These are phyloP conservation scores for Drosophila lowei DNA, from an alignment of 1,140 invertebrate genomes.

Conservation along the genomic window DNA sequence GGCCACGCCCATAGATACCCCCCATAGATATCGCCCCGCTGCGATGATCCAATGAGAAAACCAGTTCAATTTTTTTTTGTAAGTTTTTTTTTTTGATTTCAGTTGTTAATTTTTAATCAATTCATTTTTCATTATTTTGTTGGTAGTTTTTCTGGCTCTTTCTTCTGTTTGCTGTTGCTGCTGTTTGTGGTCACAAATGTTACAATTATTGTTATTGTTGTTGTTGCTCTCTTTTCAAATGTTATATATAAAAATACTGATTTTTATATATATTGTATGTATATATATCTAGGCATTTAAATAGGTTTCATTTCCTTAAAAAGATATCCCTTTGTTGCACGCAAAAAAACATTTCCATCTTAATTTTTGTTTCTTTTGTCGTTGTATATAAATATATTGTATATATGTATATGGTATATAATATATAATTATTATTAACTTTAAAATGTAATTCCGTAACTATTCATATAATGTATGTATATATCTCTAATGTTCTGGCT, in stretches of 20 bases:
- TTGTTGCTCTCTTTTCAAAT: slow-evolving; percentile 13
- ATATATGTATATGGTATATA: slow-evolving; percentile 72
- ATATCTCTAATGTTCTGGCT: slow-evolving; percentile 25
- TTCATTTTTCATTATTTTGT: slow-evolving; percentile 26
- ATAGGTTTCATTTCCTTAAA: slow-evolving; percentile 40
- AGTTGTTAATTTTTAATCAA: slow-evolving; percentile 52
- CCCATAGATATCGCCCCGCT: background rate
- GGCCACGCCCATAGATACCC: background rate
- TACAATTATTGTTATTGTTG: slow-evolving; percentile 28
- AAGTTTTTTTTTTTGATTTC: slow-evolving; percentile 58
- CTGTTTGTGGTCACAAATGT: slow-evolving; percentile 23
- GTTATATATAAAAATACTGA: slow-evolving; percentile 76
- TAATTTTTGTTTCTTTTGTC: slow-evolving; percentile 8
- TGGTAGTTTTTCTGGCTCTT: slow-evolving; percentile 35
- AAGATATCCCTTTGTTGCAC: slow-evolving; percentile 31
- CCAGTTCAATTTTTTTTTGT: slow-evolving; percentile 48
- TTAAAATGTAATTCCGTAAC: slow-evolving; percentile 41
- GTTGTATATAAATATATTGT: slow-evolving; percentile 76
- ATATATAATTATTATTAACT: slow-evolving; percentile 48
- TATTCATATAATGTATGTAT: slow-evolving; percentile 24
- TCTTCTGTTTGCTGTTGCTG: slow-evolving; percentile 19
- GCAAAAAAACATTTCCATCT: slow-evolving; percentile 44
- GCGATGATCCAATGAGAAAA: slow-evolving; percentile 34
- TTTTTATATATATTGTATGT: slow-evolving; percentile 37
- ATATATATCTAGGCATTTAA: slow-evolving; percentile 21